phyloP scores from a whole-genome alignment of 2,113 vertebrate species.

The Ardeotis arabs region DNA sequence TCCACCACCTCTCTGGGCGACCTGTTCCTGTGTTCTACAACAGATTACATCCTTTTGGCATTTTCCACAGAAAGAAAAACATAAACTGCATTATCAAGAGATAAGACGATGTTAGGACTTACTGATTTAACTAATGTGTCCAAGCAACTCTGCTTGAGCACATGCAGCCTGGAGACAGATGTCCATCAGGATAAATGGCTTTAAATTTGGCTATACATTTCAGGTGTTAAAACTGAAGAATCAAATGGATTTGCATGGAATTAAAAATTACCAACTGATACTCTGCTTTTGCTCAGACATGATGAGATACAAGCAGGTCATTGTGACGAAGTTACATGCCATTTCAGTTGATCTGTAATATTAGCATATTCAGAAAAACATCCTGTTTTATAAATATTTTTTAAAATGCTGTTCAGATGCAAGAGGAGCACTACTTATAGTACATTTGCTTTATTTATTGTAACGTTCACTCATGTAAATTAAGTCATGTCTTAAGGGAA shows the following conservation, averaged over 20 bases:
- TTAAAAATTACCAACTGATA: neutral
- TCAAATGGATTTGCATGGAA: neutral
- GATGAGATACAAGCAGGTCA: neutral
- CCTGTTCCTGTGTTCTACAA: no score
- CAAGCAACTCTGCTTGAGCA: neutral
- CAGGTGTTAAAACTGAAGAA: neutral
- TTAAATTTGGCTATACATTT: neutral
- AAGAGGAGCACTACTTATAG: neutral
- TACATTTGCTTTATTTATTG: neutral
- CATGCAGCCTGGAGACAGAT: neutral
- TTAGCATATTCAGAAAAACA: conserved; percentile 13
- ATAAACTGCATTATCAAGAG: neutral
- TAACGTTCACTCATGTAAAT: conserved; percentile 1
- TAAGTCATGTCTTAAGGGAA: neutral
- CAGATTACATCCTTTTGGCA: neutral
- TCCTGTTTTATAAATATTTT: neutral
- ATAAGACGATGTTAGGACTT: neutral
- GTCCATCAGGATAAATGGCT: neutral
- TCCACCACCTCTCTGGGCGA: no score
- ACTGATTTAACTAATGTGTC: neutral
- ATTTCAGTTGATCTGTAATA: neutral
- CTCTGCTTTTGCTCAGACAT: neutral
- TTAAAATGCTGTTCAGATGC: neutral
- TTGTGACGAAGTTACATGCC: neutral
- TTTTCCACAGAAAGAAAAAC: neutral